phyloP scores from a whole-genome alignment of 2,113 vertebrate genomes.

The Neogobius melanostomus region DNA sequence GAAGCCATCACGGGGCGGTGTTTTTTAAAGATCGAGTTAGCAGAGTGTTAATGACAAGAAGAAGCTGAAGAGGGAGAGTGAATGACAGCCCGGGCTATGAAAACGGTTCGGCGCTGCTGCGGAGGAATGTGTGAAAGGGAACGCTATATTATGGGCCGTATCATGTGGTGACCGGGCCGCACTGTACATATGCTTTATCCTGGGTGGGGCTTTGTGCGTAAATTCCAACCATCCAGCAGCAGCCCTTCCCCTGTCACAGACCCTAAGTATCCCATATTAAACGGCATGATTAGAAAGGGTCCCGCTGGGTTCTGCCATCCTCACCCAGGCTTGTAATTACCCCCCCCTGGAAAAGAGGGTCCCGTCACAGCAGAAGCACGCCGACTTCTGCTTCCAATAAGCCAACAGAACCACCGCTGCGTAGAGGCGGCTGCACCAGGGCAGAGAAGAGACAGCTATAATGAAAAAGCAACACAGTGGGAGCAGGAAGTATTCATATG shows the following conservation, averaged over 20 bases:
- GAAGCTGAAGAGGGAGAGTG: constrained; percentile 24
- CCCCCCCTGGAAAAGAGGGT: constrained; percentile 39
- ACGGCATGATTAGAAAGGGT: constrained; percentile 57
- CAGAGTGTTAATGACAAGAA: constrained; percentile 20
- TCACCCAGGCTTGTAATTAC: constrained; percentile 65
- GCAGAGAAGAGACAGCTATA: neutral
- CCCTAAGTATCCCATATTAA: constrained; percentile 66
- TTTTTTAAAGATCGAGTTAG: constrained; percentile 12
- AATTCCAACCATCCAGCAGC: constrained; percentile 56
- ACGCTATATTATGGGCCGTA: constrained; percentile 53
- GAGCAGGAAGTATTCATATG: no score
- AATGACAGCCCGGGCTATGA: constrained; percentile 42
- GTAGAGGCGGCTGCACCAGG: constrained; percentile 17
- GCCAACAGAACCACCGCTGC: constrained; percentile 25
- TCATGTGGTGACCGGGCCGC: constrained; percentile 54
- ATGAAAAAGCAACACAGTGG: neutral
- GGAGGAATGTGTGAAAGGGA: constrained; percentile 58
- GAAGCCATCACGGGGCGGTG: neutral
- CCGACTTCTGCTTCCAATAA: constrained; percentile 40
- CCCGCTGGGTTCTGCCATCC: constrained; percentile 51
- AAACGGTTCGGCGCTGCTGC: constrained; percentile 30
- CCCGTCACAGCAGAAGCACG: constrained; percentile 37
- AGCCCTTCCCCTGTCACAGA: constrained; percentile 56
- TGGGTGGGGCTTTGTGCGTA: constrained; percentile 63
- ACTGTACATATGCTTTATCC: constrained; percentile 39